Evolutionary conservation across 2,797 vertebrate genomes (phyloP).

Genomic region (Phyllotis vaccarum): DNA sequence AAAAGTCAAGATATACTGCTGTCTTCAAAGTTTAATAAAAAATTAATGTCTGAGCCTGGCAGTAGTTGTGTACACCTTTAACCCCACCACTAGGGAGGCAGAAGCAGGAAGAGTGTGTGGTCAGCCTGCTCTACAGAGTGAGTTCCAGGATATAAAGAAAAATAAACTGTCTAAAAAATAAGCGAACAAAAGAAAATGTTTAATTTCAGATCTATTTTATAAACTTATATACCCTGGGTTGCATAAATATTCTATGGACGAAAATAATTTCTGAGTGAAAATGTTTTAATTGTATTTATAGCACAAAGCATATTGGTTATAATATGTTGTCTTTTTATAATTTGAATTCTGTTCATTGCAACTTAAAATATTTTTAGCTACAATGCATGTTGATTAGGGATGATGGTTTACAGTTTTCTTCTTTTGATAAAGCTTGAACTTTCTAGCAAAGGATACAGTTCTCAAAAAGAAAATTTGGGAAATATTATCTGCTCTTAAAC

Average conservation of each 20-base stretch:
- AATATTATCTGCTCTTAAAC: not conserved
- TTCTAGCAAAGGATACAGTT: not conserved
- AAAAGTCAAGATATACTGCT: not conserved
- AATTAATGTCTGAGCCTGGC: not conserved
- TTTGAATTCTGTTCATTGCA: not conserved
- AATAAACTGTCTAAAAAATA: not conserved
- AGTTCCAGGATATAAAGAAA: not conserved
- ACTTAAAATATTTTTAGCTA: not conserved
- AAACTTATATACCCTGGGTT: not conserved
- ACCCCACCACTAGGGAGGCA: not conserved
- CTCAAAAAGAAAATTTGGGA: not conserved
- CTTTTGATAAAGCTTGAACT: not conserved
- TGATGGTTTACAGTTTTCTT: not conserved
- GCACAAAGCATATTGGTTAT: not conserved
- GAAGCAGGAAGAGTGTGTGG: not conserved
- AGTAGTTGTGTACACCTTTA: not conserved
- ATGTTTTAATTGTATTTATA: not conserved
- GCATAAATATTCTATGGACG: not conserved
- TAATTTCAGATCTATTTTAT: not conserved
- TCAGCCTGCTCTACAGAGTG: not conserved
- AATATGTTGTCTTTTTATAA: not conserved
- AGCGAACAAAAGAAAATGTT: not conserved
- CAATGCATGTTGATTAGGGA: not conserved
- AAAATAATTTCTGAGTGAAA: not conserved
- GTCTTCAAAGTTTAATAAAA: constrained; percentile 7